Evolutionary conservation across 2,797 vertebrate species (phyloP).

Genomic region (Anomalospiza imberbis): DNA sequence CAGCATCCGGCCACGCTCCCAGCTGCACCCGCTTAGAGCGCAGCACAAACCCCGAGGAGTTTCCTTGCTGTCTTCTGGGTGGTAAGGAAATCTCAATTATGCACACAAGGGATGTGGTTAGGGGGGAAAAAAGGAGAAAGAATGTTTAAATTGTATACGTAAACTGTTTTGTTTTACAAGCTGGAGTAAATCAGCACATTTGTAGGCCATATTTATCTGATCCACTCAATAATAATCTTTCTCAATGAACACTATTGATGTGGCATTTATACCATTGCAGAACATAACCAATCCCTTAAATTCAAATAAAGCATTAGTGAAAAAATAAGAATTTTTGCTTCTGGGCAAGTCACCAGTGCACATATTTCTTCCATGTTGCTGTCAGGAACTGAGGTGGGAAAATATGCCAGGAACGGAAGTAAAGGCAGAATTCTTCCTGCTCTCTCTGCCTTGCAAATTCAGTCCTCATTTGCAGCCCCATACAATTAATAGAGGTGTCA

Average conservation of each 20-base stretch:
- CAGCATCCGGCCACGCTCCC: slow-evolving; percentile 51
- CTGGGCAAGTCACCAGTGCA: slow-evolving; percentile 47
- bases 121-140: slow-evolving; percentile 42
- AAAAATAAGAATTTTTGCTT: slow-evolving; percentile 58
- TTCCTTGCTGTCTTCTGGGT: slow-evolving; percentile 69
- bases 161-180: slow-evolving; percentile 79
- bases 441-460: not conserved
- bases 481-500: not conserved
- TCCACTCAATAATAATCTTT: slow-evolving; percentile 58
- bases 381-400: not conserved
- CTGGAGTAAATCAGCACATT: slow-evolving; percentile 81
- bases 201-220: slow-evolving; percentile 83
- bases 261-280: slow-evolving; percentile 75
- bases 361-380: slow-evolving; percentile 20
- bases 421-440: not conserved
- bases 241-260: slow-evolving; percentile 68
- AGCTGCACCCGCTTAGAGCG: slow-evolving; percentile 75
- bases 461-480: not conserved
- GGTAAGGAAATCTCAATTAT: slow-evolving; percentile 77
- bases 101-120: slow-evolving; percentile 76
- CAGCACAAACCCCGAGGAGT: slow-evolving; percentile 73
- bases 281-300: slow-evolving; percentile 67
- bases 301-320: slow-evolving; percentile 65
- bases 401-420: not conserved
- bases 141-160: slow-evolving; percentile 76